Evolutionary conservation across 1,140 invertebrate species (phyloP), one percentile per base, ranked within the genome.

Genomic region (Prorops nasuta): DNA sequence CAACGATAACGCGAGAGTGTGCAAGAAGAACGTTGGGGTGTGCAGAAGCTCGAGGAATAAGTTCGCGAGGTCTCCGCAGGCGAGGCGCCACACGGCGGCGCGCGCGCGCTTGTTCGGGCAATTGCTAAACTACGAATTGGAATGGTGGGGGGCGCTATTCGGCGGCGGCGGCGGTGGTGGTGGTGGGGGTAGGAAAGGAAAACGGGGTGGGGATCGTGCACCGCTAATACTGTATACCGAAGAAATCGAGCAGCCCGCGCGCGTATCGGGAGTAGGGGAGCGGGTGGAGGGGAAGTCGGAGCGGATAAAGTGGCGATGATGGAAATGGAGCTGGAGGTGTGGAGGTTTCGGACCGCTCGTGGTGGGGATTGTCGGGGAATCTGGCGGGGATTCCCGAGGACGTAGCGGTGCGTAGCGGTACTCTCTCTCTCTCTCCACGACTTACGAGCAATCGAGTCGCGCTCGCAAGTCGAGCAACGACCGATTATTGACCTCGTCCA

Each of bases 381-480:
- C 18, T 38, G 35, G 38, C 20, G 38, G 52, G 39, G 55, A 41
- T 3, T 12, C 54, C 42, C 50, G 63, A 58, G 63, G 58, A 69
- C 61, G 63, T 66, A 72, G 71, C 66, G 65, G 66, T 58, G 64
- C 62, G 69, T 77, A 77, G 74, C 75, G 75, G 75, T 77, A 77
- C 66, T 76, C 71, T 69, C 66, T 69, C 60, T 66, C 66, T 76
- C 71, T 69, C 66, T 69, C 60, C 66, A 64, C 55, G 36, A 14
- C 24, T 15, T 35, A 0, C 22, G 41, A 18, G 41, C 19, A 28
- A 21, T 36, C 45, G 47, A 55, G 51, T 35, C 55, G 57, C 58
- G 69, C 63, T 69, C 65, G 68, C 67, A 59, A 68, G 58, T 51
- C 58, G 56, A 66, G 62, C 68, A 62, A 66, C 63, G 64, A 55